phyloP scores from a whole-genome alignment of 2,113 vertebrate species.

The Procavia capensis region DNA sequence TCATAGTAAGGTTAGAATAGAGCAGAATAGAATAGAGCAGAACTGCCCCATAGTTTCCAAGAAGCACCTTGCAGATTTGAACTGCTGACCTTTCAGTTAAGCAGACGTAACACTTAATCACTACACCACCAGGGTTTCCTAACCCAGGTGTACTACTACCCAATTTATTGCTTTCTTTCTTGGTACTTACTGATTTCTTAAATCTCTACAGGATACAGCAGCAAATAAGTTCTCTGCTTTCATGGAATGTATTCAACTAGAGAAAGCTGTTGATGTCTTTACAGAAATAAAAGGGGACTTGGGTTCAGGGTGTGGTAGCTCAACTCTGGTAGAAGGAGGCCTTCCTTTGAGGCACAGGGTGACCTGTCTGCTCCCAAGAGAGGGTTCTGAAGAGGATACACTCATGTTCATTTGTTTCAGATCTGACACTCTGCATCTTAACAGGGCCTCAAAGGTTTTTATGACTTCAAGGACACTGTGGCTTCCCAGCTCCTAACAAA shows the following conservation, averaged over 20 bases:
- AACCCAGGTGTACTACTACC: not conserved
- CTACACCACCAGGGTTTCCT: too few relatives aligned
- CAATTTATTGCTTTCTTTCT: not conserved
- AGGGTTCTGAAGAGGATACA: not conserved
- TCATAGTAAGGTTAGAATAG: too few relatives aligned
- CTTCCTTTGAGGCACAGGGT: not conserved
- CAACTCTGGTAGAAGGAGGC: not conserved
- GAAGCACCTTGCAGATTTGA: too few relatives aligned
- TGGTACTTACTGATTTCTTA: not conserved
- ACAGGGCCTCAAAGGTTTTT: not conserved
- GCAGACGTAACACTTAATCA: too few relatives aligned
- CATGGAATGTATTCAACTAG: not conserved
- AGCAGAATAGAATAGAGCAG: too few relatives aligned
- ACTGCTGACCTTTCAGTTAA: too few relatives aligned
- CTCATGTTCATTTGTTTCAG: not conserved
- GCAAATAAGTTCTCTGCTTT: not conserved
- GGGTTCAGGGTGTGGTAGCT: not conserved
- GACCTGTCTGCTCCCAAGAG: not conserved
- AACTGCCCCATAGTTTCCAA: too few relatives aligned
- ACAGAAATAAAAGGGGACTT: not conserved
- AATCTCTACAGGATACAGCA: not conserved
- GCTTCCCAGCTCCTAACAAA: not conserved
- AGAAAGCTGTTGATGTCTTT: not conserved
- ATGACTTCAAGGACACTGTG: slow-evolving; percentile 53
- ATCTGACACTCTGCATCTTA: not conserved